Evolutionary conservation across 2,888 invertebrate genomes (phyloP).

Genomic region (Halocaridina rubra): DNA sequence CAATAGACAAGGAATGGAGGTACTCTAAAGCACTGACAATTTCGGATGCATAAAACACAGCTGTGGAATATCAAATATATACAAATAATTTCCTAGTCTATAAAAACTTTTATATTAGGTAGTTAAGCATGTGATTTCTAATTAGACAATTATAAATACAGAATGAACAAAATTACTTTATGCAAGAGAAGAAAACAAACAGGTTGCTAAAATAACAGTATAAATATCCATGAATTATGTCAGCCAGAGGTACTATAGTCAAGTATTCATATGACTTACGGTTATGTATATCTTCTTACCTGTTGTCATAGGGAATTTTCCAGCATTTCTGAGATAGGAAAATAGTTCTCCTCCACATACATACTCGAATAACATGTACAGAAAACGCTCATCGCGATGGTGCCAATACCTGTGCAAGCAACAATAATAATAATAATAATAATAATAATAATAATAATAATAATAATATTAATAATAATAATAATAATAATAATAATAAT

Average conservation of each 20-base stretch:
- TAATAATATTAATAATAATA: not conserved
- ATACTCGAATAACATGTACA: constrained; percentile 98
- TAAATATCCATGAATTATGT: too few species aligned
- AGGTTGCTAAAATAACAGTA: too few species aligned
- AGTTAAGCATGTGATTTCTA: too few species aligned
- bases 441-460: not conserved
- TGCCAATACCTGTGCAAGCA: constrained; percentile 90
- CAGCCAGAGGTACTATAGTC: too few species aligned
- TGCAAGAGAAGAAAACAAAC: too few species aligned
- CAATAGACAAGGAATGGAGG: constrained; percentile 88
- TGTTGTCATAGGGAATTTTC: constrained; percentile 81
- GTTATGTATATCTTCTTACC: constrained; percentile 72
- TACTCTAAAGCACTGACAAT: constrained; percentile 94
- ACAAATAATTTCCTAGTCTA: too few species aligned
- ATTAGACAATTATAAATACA: too few species aligned
- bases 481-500: not conserved
- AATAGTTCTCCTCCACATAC: constrained; percentile 97
- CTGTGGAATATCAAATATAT: too few species aligned
- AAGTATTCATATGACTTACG: too few species aligned
- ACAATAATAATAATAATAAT: too few species aligned
- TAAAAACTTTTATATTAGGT: too few species aligned
- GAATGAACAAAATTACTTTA: too few species aligned
- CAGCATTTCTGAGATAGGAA: constrained; percentile 92
- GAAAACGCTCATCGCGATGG: constrained; percentile 87
- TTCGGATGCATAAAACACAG: constrained; percentile 88